These are phyloP conservation scores for Tragulus kanchil DNA, from an alignment of 2,113 vertebrate genomes.

Conservation along the genomic window DNA sequence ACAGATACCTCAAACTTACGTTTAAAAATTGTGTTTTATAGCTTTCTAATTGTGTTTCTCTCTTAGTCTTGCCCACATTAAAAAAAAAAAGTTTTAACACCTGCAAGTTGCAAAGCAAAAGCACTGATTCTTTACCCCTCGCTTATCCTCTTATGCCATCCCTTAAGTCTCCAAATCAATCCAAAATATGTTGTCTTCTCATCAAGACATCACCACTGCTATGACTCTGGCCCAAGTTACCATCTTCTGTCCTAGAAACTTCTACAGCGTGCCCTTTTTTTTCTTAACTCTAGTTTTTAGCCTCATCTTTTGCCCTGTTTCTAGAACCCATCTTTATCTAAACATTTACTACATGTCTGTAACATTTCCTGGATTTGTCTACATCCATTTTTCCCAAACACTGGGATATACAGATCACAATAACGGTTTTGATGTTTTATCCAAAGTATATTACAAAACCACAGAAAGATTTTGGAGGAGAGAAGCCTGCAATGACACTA, in stretches of 20 bases:
- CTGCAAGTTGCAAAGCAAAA: neutral
- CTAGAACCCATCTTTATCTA: too few species aligned
- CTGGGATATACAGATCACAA: neutral
- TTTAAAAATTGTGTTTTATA: neutral
- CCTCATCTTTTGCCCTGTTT: too few species aligned
- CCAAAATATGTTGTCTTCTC: neutral
- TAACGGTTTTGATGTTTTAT: neutral
- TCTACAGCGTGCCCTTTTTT: neutral
- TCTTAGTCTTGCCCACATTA: neutral
- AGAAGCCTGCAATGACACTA: neutral
- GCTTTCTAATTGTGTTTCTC: neutral
- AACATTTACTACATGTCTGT: neutral
- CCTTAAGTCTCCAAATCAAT: neutral
- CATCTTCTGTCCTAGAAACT: neutral
- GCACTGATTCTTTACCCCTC: neutral
- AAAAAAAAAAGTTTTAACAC: neutral
- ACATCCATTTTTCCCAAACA: neutral
- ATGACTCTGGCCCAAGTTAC: neutral
- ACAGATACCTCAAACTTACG: neutral
- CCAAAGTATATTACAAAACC: neutral
- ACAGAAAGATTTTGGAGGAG: neutral
- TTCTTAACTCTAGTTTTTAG: neutral
- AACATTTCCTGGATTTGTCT: neutral
- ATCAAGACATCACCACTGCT: neutral
- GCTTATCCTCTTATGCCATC: neutral